A percentile compares a stretch with the other conserved stretches of the same genome.
phyloP scores from a whole-genome alignment of 2,797 vertebrate species.

The Intellagama lesueurii region DNA sequence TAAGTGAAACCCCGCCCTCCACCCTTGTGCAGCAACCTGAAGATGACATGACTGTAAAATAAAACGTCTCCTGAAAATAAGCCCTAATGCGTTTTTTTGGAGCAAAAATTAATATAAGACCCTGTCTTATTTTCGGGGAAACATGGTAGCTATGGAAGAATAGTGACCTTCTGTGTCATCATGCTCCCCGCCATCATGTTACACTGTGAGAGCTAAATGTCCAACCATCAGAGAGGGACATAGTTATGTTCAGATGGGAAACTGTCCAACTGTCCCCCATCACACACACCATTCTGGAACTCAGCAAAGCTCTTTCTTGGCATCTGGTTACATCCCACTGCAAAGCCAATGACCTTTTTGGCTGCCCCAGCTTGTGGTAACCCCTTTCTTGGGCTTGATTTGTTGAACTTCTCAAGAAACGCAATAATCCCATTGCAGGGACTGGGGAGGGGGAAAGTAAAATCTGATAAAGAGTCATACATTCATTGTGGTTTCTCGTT shows the following conservation, averaged over 20 bases:
- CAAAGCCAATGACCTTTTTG: constrained; percentile 5
- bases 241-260: neutral
- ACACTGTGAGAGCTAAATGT: neutral
- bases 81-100: no score
- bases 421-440: constrained; percentile 39
- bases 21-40: no score
- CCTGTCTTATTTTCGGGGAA: no score
- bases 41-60: no score
- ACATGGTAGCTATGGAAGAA: neutral
- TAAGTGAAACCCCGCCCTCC: no score
- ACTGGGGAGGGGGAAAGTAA: constrained; percentile 4
- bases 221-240: neutral
- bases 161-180: neutral
- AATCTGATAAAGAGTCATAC: constrained; percentile 42
- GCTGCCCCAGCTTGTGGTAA: neutral
- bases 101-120: no score
- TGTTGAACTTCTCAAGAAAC: constrained; percentile 39
- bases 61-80: no score
- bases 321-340: neutral
- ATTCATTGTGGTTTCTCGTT: constrained; percentile 33
- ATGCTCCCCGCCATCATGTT: neutral
- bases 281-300: neutral
- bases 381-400: constrained; percentile 18
- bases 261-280: neutral
- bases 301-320: neutral